Conservation (phyloP, 2,888 invertebrate genomes). For the Yponomeuta cagnagella region DNA sequence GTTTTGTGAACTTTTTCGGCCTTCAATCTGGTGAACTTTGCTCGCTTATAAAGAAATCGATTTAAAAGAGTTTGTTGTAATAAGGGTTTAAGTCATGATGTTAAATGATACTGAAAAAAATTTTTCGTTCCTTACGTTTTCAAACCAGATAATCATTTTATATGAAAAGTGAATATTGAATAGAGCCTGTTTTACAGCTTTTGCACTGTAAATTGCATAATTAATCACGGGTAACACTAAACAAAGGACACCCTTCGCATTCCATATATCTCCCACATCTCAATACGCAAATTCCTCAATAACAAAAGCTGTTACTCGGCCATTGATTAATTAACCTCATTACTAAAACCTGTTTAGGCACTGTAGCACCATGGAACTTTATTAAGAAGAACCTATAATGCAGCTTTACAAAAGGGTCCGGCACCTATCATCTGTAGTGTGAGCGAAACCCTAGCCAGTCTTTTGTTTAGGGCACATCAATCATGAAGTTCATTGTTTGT, state of each 20-base stretch:
- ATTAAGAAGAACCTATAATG: conserved; percentile 32
- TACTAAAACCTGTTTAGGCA: conserved; percentile 56
- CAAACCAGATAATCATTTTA: too few species aligned
- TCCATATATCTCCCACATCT: not conserved
- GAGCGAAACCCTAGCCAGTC: conserved; percentile 49
- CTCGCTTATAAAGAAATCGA: not conserved
- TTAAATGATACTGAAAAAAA: not conserved
- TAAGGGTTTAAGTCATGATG: not conserved
- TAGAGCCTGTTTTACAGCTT: too few species aligned
- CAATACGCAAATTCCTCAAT: conserved; percentile 18
- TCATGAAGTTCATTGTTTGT: conserved; percentile 62
- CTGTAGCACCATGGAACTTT: conserved; percentile 46
- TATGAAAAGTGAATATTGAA: too few species aligned
- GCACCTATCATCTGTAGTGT: conserved; percentile 36
- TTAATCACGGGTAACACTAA: not conserved
- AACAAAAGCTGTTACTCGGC: conserved; percentile 36
- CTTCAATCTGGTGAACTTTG: not conserved
- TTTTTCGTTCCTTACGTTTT: too few species aligned
- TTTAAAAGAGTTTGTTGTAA: not conserved
- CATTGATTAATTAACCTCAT: conserved; percentile 65
- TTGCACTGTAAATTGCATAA: too few species aligned
- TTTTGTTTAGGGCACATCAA: conserved; percentile 69
- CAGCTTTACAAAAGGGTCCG: conserved; percentile 39
- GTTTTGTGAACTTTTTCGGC: conserved; percentile 39
- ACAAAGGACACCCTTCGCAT: not conserved